Base-by-base conservation (phyloP, 2,797 vertebrate genomes). In the Schizopygopsis pylzovi region DNA sequence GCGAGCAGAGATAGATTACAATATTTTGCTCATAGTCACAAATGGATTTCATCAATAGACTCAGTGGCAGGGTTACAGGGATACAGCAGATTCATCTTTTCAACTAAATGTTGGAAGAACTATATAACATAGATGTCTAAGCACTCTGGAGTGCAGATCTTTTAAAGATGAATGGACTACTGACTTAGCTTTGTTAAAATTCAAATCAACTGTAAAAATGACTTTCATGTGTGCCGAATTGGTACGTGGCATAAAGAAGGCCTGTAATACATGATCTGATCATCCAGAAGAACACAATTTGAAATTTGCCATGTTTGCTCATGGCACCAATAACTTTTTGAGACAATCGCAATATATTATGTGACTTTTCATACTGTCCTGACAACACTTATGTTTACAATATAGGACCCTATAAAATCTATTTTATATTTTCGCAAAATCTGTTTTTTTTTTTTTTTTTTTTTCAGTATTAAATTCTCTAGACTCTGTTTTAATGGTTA, bases 11-110 rank as follows among this genome's bases (percentile, higher is more conserved):
- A 73, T 15, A 59, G n/a, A 59, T 59, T 45, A 71, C 39, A 61
- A 61, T 73, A n/a, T 82, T 73, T 33, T n/a, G 54, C 25, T 61
- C 70, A 37, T 56, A 72, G 52, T 47, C 81, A 47, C 54, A 61
- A 37, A 83, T 37, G 25, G 4, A 63, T 47, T 82, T 73, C 43
- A 41, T 20, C 49, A 82, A 73, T 61, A 61, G 56, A 75, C 28
- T 45, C 37, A 37, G 20, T 54, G 20, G n/a, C 65, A 73, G 6
- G 39, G 41, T 82, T 73, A 59, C 33, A 33, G 33, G 33, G 33
- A 37, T 59, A 28, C 37, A 43, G 8, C 15, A 56, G 16, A 80
- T 22, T 49, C 54, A 33, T 72, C 6, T 15, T 56, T 82, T 72
- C 12, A 72, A 37, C 13, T 72, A 22, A 43, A 11, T 54, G 49